Evolutionary conservation across 2,113 vertebrate species (phyloP).

Genomic region (Naja naja): DNA sequence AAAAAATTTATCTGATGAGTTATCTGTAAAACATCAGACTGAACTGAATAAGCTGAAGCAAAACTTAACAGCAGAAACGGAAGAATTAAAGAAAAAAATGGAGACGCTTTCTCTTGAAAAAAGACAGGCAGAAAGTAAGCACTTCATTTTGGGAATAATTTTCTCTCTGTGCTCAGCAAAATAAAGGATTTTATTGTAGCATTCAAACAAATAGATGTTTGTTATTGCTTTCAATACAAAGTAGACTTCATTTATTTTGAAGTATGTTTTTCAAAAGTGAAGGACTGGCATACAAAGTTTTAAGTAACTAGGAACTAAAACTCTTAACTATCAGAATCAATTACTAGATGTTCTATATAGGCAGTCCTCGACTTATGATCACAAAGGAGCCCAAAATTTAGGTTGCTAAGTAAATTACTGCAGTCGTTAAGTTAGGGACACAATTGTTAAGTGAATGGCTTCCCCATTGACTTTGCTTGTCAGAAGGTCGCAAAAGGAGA

Average conservation of each 20-base stretch:
- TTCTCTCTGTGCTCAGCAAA: background rate
- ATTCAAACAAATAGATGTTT: background rate
- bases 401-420: no score
- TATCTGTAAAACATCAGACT: constrained; percentile 62
- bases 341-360: background rate
- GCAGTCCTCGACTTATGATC: no score
- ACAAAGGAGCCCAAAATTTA: no score
- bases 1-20: constrained; percentile 57
- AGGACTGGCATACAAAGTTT: background rate
- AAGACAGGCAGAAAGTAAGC: constrained; percentile 75
- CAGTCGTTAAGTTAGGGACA: no score
- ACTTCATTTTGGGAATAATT: background rate
- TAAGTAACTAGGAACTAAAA: background rate
- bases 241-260: background rate
- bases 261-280: background rate
- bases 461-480: no score
- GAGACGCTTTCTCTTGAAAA: constrained; percentile 72
- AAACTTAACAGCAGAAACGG: constrained; percentile 67
- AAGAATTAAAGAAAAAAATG: constrained; percentile 73
- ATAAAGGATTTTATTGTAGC: background rate
- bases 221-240: background rate
- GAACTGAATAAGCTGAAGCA: constrained; percentile 69
- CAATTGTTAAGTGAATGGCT: no score
- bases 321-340: background rate
- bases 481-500: no score